A percentile compares a stretch with the other conserved stretches of the same genome.
Evolutionary conservation across 2,113 vertebrate species (phyloP).

Genomic region (Sterrhoptilus dennistouni): DNA sequence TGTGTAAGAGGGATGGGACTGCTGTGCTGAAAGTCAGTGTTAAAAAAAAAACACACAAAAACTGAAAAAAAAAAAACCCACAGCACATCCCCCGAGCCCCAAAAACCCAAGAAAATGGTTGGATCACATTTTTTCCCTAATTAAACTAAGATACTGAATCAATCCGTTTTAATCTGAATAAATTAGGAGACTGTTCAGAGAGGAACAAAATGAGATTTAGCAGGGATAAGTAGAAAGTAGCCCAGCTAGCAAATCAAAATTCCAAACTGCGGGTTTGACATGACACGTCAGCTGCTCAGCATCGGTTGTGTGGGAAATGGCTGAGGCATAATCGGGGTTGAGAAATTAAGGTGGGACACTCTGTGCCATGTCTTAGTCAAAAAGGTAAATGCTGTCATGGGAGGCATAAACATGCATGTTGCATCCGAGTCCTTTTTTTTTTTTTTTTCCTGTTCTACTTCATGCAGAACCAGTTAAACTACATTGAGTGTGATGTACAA

Average conservation of each 20-base stretch:
- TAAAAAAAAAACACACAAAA: background rate
- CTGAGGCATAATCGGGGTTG: conserved; percentile 31
- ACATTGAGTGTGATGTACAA: conserved; percentile 8
- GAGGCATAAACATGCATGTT: conserved; percentile 46
- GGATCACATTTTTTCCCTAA: conserved; percentile 30
- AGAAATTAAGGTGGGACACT: conserved; percentile 53
- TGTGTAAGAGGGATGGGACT: conserved; percentile 52
- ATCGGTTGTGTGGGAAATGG: conserved; percentile 34
- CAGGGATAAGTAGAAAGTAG: conserved; percentile 61
- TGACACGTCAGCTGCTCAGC: conserved; percentile 53
- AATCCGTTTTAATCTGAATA: conserved; percentile 74
- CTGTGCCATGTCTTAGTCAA: background rate
- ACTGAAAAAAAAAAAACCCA: accelerated
- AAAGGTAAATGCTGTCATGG: conserved; percentile 22
- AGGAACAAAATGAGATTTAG: conserved; percentile 72
- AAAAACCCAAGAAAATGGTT: background rate
- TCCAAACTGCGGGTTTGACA: conserved; percentile 43
- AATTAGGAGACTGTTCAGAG: conserved; percentile 67
- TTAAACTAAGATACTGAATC: conserved; percentile 69
- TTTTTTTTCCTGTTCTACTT: background rate
- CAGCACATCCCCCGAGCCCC: background rate
- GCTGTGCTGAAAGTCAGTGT: conserved; percentile 60
- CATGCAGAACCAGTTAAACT: conserved; percentile 53
- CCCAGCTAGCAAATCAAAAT: conserved; percentile 60
- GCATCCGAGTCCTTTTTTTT: background rate